Percentiles rank a stretch among this genome's conserved stretches.
These are phyloP conservation scores for Myotis vivesi DNA, from an alignment of 2,797 vertebrate genomes.

Conservation along the genomic window DNA sequence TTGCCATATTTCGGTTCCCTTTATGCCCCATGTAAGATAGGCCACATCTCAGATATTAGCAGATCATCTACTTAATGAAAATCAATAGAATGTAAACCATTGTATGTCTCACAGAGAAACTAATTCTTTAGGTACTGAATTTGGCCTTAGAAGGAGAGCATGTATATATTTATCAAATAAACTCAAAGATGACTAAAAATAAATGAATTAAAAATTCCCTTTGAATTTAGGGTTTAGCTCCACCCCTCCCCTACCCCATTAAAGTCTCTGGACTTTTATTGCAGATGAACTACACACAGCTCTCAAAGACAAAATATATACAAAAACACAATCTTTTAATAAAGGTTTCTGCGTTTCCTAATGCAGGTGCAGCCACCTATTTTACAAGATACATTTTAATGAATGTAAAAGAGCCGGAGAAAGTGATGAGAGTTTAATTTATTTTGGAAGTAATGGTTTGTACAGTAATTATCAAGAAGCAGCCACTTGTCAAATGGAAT, in stretches of 20 bases:
- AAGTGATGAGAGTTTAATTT: constrained; percentile 79
- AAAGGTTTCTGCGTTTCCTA: constrained; percentile 56
- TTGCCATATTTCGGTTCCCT: background rate
- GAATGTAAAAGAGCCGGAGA: constrained; percentile 73
- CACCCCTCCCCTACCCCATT: background rate
- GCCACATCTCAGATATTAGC: background rate
- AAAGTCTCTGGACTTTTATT: constrained; percentile 45
- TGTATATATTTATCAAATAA: background rate
- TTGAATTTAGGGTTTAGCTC: constrained; percentile 8
- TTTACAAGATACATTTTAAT: constrained; percentile 79
- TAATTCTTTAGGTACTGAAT: background rate
- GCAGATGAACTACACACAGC: background rate
- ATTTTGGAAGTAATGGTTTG: constrained; percentile 81
- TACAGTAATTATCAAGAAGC: constrained; percentile 77
- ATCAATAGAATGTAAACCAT: background rate
- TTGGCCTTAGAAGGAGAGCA: background rate
- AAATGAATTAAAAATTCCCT: background rate
- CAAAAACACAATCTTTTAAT: constrained; percentile 56
- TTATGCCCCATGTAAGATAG: background rate
- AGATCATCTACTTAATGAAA: background rate
- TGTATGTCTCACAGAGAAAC: background rate
- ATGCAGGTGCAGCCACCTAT: constrained; percentile 70
- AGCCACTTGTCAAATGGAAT: constrained; percentile 79
- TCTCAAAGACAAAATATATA: constrained; percentile 55
- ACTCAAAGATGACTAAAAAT: background rate